These are phyloP conservation scores for Toxostoma redivivum DNA, from an alignment of 2,113 vertebrate species.

Conservation along the genomic window DNA sequence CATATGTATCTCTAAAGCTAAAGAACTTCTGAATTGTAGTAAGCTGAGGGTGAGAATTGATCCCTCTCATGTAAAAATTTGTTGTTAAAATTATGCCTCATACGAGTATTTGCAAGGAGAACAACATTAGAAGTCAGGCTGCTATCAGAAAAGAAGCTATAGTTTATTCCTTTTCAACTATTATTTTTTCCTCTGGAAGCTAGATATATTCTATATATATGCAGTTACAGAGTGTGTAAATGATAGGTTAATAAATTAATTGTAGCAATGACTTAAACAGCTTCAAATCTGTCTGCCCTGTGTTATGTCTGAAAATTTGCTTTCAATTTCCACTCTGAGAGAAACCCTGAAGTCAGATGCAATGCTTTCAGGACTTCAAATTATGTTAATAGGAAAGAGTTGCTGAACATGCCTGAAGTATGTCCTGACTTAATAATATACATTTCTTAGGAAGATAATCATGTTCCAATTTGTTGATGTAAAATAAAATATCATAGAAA, in stretches of 20 bases:
- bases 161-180: not conserved
- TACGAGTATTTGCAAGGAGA: not conserved
- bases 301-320: not conserved
- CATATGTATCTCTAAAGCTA: not conserved
- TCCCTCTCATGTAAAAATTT: fast-evolving
- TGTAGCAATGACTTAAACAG: not conserved
- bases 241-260: not conserved
- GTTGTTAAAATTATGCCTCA: not conserved
- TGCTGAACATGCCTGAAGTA: not conserved
- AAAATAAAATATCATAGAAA: not conserved
- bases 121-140: not conserved
- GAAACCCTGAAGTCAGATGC: not conserved
- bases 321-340: not conserved
- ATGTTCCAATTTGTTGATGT: not conserved
- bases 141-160: not conserved
- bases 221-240: not conserved
- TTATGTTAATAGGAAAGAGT: not conserved
- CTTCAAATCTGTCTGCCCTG: not conserved
- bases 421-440: not conserved
- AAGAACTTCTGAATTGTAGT: not conserved
- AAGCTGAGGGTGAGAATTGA: not conserved
- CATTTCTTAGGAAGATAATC: not conserved
- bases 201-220: not conserved
- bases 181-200: not conserved
- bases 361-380: not conserved